Conservation (phyloP, 2,888 invertebrate species). For the Rambutsinella grinnellia region DNA sequence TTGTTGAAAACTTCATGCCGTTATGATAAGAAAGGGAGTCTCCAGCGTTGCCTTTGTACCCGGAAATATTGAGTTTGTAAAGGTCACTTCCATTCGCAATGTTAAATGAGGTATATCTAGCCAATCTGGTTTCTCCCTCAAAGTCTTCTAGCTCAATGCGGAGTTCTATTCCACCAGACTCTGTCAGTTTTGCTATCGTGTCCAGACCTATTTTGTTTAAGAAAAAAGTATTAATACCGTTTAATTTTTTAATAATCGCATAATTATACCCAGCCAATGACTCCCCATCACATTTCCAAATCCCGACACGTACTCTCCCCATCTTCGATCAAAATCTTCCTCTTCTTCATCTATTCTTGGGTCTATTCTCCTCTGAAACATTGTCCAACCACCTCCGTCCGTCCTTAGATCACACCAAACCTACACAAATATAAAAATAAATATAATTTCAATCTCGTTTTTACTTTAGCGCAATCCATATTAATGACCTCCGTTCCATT, state of each 20-base stretch:
- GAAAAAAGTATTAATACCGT: neutral
- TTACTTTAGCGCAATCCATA: too few species aligned
- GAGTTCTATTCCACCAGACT: neutral
- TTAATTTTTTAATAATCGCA: too few species aligned
- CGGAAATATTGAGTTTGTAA: neutral
- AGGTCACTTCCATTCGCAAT: neutral
- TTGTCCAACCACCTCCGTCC: too few species aligned
- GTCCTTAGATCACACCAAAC: too few species aligned
- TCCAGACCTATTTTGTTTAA: neutral
- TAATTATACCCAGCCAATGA: neutral
- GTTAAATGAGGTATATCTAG: neutral
- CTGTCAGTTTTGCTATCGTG: neutral
- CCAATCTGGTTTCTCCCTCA: neutral
- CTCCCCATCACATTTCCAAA: neutral
- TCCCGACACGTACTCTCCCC: neutral
- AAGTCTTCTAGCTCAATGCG: neutral
- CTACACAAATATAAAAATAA: too few species aligned
- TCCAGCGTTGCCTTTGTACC: neutral
- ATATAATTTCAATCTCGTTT: too few species aligned
- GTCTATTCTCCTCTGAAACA: too few species aligned
- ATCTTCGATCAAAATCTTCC: too few species aligned
- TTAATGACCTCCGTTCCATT: too few species aligned
- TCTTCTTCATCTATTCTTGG: too few species aligned
- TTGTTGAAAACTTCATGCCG: neutral
- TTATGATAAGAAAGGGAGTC: neutral